Evolutionary conservation across 2,888 invertebrate genomes (phyloP).

Genomic region (Polydrusus tereticollis): DNA sequence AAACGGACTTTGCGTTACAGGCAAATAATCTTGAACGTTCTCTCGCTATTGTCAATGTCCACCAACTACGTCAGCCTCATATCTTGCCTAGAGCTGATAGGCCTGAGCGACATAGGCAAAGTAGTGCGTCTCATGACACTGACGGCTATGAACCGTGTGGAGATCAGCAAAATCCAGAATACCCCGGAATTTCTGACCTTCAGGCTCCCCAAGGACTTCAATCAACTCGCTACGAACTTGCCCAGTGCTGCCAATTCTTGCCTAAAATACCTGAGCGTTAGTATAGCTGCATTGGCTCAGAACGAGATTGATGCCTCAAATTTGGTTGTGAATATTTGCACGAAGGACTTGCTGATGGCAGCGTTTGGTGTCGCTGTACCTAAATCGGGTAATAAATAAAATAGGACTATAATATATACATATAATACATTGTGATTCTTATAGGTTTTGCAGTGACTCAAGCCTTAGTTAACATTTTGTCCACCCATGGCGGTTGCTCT

Average conservation of each 20-base stretch:
- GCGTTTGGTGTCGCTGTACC: conserved; percentile 63
- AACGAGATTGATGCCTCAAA: conserved; percentile 70
- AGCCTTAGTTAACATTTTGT: conserved; percentile 72
- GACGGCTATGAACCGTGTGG: conserved; percentile 71
- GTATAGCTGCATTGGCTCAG: conserved; percentile 70
- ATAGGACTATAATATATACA: too few species aligned
- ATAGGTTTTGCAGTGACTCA: conserved; percentile 69
- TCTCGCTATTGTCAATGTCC: conserved; percentile 66
- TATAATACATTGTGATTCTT: too few species aligned
- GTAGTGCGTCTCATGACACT: conserved; percentile 72
- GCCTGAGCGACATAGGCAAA: conserved; percentile 72
- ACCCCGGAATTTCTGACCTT: conserved; percentile 56
- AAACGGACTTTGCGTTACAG: conserved; percentile 68
- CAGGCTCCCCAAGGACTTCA: conserved; percentile 58
- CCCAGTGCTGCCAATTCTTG: conserved; percentile 61
- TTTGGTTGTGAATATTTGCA: conserved; percentile 71
- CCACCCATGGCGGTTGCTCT: conserved; percentile 67
- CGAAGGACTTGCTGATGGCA: conserved; percentile 68
- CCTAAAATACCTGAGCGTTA: conserved; percentile 63
- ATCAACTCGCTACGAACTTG: conserved; percentile 60
- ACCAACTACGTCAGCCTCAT: conserved; percentile 61
- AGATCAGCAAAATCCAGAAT: conserved; percentile 60
- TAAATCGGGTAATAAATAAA: conserved; percentile 63
- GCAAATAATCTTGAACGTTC: conserved; percentile 70
- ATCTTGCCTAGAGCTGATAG: conserved; percentile 63